Evolutionary conservation across 2,113 vertebrate species (phyloP), one percentile per base, ranked within the genome.

Genomic region (Acanthisitta chloris): DNA sequence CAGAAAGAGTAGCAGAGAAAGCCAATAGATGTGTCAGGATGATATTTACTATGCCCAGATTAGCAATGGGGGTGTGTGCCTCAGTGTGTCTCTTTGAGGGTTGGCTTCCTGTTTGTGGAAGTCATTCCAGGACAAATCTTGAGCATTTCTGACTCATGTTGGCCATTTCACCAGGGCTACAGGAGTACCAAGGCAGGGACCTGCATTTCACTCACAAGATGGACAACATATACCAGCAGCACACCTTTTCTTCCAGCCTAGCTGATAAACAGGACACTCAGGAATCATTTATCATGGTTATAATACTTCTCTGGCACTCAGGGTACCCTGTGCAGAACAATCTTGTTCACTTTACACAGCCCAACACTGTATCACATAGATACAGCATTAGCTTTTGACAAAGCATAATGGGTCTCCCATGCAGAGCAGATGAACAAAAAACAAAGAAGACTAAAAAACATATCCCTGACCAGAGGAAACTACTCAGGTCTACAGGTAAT

Each of bases 41-140:
- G 6, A 9, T 43, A 51, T 67, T 87, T 72, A 42, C 36, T 45
- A n/a, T 70, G 64, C 59, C 55, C 51, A 78, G 54, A 78, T 88
- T 52, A 81, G 72, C 76, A 78, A 7, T 20, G 40, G 40, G 65
- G 76, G 76, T 88, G 58, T 49, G 51, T n/a, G 40, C n/a, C 51
- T 77, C 64, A 90, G n/a, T 17, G 58, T 66, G 45, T 16, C 20
- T 38, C 69, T 91, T 82, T 21, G 23, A 64, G 40, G 8, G n/a
- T 8, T 86, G 58, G 17, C 67, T 92, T 89, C 77, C 64, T 86
- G 38, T 71, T 84, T 64, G 24, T 58, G 24, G 34, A 70, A 95
- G 51, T 28, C 1, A 2, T 54, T 65, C 45, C 72, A 73, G 88
- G 34, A 65, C 9, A 21, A 88, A 70, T 7, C 54, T 45, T 51